Evolutionary conservation across 2,113 vertebrate genomes (phyloP), one percentile per base, ranked within the genome.

Genomic region (Xiphorhynchus elegans): DNA sequence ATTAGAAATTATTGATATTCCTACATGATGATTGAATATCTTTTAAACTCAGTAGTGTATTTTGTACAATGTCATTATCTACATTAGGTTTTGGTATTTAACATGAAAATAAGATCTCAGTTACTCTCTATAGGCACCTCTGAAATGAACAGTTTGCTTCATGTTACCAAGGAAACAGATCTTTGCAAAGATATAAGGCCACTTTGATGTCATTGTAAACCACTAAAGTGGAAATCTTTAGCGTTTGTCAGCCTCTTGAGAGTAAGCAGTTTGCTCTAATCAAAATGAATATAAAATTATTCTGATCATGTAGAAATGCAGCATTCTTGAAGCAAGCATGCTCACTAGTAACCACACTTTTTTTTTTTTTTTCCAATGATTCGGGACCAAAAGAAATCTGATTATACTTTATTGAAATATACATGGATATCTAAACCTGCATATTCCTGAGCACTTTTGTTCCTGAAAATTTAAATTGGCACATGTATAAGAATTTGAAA

Each of bases 231-330:
- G 90, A 98, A 98, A 97, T 94, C 88, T 97, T 97, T 97, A 97
- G 96, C 80, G 35, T 95, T 95, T 97, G 86, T 95, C 95, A 97
- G 88, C 77, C 95, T 95, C 95, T 96, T 93, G 93, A 97, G 94
- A 96, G 42, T 92, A 97, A 97, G 87, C 33, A 26, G 84, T 95
- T 97, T 95, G 33, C 84, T 96, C 80, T 97, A 97, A 97, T 98
- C 94, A 98, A 97, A 98, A 97, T 97, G 95, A 97, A 97, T 94
- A 96, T 89, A 95, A 94, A 97, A 97, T 97, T 97, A 98, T 98
- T 97, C 96, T 95, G 76, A 96, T 93, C 96, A 97, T 97, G 94
- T 97, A 96, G 92, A 97, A 97, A 97, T 97, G 95, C 96, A 97
- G 95, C 78, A 91, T 93, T 95, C 87, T 89, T 84, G 92, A 95